A percentile compares a stretch with the other conserved stretches of the same genome.
Conservation (phyloP, 2,113 vertebrate species). For the Heloderma charlesbogerti region DNA sequence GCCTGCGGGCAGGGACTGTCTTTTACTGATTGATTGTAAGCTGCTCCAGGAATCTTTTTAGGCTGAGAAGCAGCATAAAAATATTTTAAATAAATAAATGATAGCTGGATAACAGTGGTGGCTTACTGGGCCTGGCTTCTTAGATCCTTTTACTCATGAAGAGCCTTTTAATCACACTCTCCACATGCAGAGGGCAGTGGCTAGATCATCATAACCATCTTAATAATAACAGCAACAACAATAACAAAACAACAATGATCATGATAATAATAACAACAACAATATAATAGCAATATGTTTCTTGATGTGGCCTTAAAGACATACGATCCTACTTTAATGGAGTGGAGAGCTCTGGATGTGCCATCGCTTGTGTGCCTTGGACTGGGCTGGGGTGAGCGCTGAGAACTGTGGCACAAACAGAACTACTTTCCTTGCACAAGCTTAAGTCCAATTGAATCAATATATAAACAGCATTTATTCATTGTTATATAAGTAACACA, state of each 20-base stretch:
- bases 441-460: conserved; percentile 55
- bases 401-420: not conserved
- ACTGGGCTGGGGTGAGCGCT: not conserved
- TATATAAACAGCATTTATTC: conserved; percentile 62
- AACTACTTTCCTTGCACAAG: conserved; percentile 17
- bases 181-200: not conserved
- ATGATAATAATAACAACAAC: conserved; percentile 25
- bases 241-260: not conserved
- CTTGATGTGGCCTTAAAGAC: not conserved
- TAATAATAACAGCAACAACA: conserved; percentile 17
- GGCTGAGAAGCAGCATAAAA: too few relatives aligned
- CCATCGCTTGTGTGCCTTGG: not conserved
- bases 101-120: conserved; percentile 3
- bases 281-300: not conserved
- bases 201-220: not conserved
- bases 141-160: conserved; percentile 14
- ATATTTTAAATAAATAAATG: not conserved
- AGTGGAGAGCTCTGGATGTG: not conserved
- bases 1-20: too few relatives aligned
- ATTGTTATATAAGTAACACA: conserved; percentile 69
- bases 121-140: conserved; percentile 37
- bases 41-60: too few relatives aligned
- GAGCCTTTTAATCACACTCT: not conserved
- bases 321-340: not conserved
- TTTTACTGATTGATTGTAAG: too few relatives aligned